phyloP scores from a whole-genome alignment of 2,797 vertebrate genomes.

The Bufotes viridis region DNA sequence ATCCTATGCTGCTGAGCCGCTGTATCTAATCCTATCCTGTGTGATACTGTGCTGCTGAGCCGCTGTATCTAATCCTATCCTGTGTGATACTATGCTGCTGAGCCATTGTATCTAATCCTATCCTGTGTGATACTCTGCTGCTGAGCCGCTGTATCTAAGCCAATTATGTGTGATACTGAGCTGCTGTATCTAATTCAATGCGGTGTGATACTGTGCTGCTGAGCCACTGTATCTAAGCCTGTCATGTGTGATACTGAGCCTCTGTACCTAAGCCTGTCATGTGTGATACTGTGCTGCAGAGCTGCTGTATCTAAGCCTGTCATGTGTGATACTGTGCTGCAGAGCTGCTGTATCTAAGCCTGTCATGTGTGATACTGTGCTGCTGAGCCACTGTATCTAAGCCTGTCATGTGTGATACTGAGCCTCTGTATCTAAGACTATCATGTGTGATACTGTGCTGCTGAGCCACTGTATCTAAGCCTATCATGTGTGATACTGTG shows the following conservation, averaged over 20 bases:
- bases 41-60: not conserved
- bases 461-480: not conserved
- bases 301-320: not conserved
- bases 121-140: too few species aligned
- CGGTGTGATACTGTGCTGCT: too few species aligned
- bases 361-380: not conserved
- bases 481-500: not conserved
- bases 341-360: not conserved
- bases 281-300: not conserved
- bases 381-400: not conserved
- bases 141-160: not conserved
- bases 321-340: too few species aligned
- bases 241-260: not conserved
- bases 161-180: too few species aligned
- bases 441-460: not conserved
- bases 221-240: not conserved
- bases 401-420: not conserved
- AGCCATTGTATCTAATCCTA: too few species aligned
- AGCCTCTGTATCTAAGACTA: not conserved
- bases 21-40: not conserved
- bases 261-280: not conserved
- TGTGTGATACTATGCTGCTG: not conserved
- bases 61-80: not conserved
- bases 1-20: not conserved
- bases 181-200: too few species aligned